Evolutionary conservation across 1,140 invertebrate species (phyloP), one percentile per base, ranked within the genome.

Genomic region (Thalassaphorura encarpata): DNA sequence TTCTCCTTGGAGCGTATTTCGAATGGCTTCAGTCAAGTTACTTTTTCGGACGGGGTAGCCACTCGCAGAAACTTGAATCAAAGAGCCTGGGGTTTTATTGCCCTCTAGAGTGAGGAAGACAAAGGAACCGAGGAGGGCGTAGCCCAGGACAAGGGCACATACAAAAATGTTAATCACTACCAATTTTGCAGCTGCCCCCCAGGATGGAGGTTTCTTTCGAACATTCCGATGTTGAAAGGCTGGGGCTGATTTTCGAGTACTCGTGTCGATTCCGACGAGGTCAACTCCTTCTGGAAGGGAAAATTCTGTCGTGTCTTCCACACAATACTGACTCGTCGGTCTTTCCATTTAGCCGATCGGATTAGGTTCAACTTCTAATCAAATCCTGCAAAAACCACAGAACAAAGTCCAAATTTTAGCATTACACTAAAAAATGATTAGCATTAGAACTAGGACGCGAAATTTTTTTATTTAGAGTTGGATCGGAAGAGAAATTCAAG

Each of bases 61-160:
- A 74, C 67, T 61, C 11, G 62, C 58, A 18, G 58, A 56, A 66
- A 11, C 80, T 81, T 62, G 78, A 78, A 65, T 52, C 36, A 40
- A 31, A 80, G 83, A 61, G 77, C 75, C 70, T 13, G 67, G 53
- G 71, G 73, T 29, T 76, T 83, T 68, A 76, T 82, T 75, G 36
- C 84, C 85, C 75, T 96, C 91, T 31, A 94, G 85, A 19, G 87
- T 84, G 36, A 92, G 76, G 69, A 97, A 97, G 64, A 95, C 87
- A 68, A 96, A 87, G 31, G 90, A 92, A 11, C 93, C 93, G 39
- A 94, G 73, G 13, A 96, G 75, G 0, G 89, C 90, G 72, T 97
- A 97, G 2, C 84, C 84, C 3, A 96, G 77, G 1, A 96, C 78
- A 24, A 94, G 76, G 31, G 80, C 79, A 68, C 88, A 92, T 42